A percentile compares a stretch with the other conserved stretches of the same genome.
These are phyloP conservation scores for Xiphophorus birchmanni DNA, from an alignment of 2,797 vertebrate species.

Conservation along the genomic window DNA sequence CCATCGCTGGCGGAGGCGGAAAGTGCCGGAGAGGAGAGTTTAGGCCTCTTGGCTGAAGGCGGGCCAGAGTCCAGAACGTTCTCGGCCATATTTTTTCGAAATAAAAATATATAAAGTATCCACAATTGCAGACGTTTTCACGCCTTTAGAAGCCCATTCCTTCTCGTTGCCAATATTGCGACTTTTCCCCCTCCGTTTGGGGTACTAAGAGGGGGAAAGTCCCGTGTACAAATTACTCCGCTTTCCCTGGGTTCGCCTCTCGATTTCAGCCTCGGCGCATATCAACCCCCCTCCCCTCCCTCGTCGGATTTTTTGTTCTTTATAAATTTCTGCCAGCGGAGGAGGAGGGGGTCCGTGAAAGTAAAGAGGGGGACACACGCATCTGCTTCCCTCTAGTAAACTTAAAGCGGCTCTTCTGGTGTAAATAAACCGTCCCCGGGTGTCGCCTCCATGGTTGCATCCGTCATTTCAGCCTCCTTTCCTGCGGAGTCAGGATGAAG, in stretches of 20 bases:
- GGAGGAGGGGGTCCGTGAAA: constrained; percentile 79
- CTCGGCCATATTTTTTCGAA: constrained; percentile 95
- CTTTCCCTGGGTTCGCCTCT: constrained; percentile 87
- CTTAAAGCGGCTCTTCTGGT: constrained; percentile 71
- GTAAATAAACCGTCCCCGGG: constrained; percentile 67
- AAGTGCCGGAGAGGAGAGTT: constrained; percentile 97
- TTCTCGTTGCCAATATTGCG: constrained; percentile 77
- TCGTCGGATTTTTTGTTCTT: constrained; percentile 85
- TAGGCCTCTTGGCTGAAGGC: constrained; percentile 99
- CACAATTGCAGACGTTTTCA: constrained; percentile 80
- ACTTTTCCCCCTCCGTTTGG: constrained; percentile 87
- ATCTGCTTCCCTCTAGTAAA: constrained; percentile 72
- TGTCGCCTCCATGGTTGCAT: constrained; percentile 69
- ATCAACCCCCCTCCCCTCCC: constrained; percentile 82
- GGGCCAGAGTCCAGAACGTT: constrained; percentile 98
- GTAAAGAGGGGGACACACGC: constrained; percentile 78
- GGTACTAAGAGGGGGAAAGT: constrained; percentile 87
- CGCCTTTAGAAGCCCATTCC: constrained; percentile 73
- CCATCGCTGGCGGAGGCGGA: constrained; percentile 96
- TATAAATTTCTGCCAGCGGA: constrained; percentile 86
- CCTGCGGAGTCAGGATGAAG: constrained; percentile 75
- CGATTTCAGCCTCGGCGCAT: constrained; percentile 85
- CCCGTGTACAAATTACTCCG: constrained; percentile 84
- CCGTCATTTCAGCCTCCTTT: constrained; percentile 77
- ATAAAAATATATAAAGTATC: constrained; percentile 86